Evolutionary conservation across 1,140 invertebrate genomes (phyloP), one percentile per base, ranked within the genome.

Genomic region (Pentalonia nigronervosa): DNA sequence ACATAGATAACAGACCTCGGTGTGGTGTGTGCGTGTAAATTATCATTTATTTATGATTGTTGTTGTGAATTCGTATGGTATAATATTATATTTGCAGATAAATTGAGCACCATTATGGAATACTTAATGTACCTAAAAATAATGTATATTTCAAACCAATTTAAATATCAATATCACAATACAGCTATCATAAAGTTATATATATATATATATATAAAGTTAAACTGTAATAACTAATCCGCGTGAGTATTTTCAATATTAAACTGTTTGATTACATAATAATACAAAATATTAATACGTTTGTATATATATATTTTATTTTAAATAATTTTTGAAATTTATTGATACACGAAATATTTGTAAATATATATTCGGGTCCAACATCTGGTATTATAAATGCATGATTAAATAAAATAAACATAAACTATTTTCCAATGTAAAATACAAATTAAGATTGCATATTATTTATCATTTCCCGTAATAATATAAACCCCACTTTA

Each of bases 381-480:
- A 76, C 60, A 76, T 76, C 60, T 76, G 60, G 17, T 76, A 76
- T n/a, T 76, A 76, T 76, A 76, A 76, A 34, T n/a, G n/a, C 60
- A 48, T 48, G 30, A 47, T 87, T 87, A 30, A 87, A 87, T 87
- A 17, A 30, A 47, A 87, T 87, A 87, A 87, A n/a, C 41, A 23
- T 30, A 48, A 87, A 47, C 41, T 17, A 47, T 87, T 87, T 47
- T 48, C 14, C 25, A 17, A 48, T 30, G 21, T 87, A n/a, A 30
- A 30, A 87, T 87, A 87, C 25, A 87, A 87, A 47, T 45, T 47
- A 87, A 87, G 3, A 47, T 87, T 87, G 30, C 60, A 76, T 47
- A 87, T 30, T 87, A 87, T 87, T 87, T 87, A 87, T 87, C 25
- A 87, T 87, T 48, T 17, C 20, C 86, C 2, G n/a, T 88, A 50